A percentile compares a stretch with the other conserved stretches of the same genome.
phyloP scores from a whole-genome alignment of 2,888 invertebrate species.

The Leptinotarsa tumamoca region DNA sequence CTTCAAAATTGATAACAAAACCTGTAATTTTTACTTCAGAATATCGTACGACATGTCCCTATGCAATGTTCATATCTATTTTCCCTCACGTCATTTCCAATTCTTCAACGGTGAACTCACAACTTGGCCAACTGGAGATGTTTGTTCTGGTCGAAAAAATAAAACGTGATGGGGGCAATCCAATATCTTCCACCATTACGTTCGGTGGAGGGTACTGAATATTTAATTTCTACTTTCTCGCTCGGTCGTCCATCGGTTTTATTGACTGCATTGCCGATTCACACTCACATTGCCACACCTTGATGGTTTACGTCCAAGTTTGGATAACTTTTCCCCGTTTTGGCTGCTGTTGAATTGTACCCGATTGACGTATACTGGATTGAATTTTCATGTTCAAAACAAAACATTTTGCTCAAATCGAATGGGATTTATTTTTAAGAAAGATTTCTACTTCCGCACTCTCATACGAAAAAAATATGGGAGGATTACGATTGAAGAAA shows the following conservation, averaged over 20 bases:
- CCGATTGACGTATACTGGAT: not conserved
- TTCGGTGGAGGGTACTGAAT: conserved; percentile 46
- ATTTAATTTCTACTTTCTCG: conserved; percentile 56
- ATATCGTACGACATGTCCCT: not conserved
- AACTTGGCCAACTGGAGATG: conserved; percentile 13
- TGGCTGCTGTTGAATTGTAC: not conserved
- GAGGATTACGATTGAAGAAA: too few relatives aligned
- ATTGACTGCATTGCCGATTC: conserved; percentile 54
- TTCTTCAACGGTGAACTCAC: not conserved
- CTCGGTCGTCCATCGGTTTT: conserved; percentile 55
- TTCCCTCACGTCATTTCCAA: not conserved
- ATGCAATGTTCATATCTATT: not conserved
- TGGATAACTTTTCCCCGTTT: not conserved
- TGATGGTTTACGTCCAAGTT: conserved; percentile 35
- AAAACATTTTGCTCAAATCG: too few relatives aligned
- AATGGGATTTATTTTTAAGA: too few relatives aligned
- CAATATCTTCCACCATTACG: conserved; percentile 13
- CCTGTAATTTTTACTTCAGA: not conserved
- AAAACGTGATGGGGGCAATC: conserved; percentile 25
- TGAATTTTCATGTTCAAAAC: not conserved
- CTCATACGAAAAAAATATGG: too few relatives aligned
- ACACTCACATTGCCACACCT: conserved; percentile 50
- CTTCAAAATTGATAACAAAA: too few relatives aligned
- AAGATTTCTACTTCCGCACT: too few relatives aligned
- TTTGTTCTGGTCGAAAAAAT: conserved; percentile 16